Evolutionary conservation across 1,140 invertebrate genomes (phyloP), one percentile per base, ranked within the genome.

Genomic region (Microplitis demolitor): DNA sequence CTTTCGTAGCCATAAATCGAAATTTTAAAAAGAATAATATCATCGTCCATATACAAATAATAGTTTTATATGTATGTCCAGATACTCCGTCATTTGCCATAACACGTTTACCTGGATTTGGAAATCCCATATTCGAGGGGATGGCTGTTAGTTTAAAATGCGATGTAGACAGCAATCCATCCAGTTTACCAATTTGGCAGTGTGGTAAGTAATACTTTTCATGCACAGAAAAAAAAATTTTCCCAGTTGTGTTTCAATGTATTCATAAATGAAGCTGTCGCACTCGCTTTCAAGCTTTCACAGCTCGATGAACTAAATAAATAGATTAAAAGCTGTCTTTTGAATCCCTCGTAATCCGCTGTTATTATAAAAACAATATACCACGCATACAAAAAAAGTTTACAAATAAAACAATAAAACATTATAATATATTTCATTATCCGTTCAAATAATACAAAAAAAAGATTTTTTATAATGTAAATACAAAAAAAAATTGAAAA

Each of bases 21-120:
- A 33, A 60, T 31, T 33, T 16, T 63, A 37, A 63, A 63, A 33
- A 9, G 31, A 60, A 60, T 33, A 63, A 37, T 39, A 39, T 37
- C 13, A 6, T 39, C 61, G 37, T 4, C 4, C n/a, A 14, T 14
- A 14, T 14, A 63, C 5, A 66, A 51, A 16, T 6, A 67, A 67
- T 14, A 56, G 33, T 34, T 9, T 74, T 78, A 69, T 73, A 73
- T 78, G 80, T 78, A 79, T 77, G 35, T 90, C 50, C 89, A 97
- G 95, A 97, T 87, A 93, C 93, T 50, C 95, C 95, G 62, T 95
- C 95, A 63, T 97, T 97, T 85, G 93, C 93, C 76, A 96, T 97
- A 82, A 95, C 93, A 56, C 91, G 95, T 74, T 91, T 93, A 85
- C 95, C 95, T 61, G 95, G 93, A 45, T 97, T 96, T 87, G 95